A percentile compares a stretch with the other conserved stretches of the same genome.
Evolutionary conservation across 2,113 vertebrate species (phyloP).

Genomic region (Nanorana parkeri): DNA sequence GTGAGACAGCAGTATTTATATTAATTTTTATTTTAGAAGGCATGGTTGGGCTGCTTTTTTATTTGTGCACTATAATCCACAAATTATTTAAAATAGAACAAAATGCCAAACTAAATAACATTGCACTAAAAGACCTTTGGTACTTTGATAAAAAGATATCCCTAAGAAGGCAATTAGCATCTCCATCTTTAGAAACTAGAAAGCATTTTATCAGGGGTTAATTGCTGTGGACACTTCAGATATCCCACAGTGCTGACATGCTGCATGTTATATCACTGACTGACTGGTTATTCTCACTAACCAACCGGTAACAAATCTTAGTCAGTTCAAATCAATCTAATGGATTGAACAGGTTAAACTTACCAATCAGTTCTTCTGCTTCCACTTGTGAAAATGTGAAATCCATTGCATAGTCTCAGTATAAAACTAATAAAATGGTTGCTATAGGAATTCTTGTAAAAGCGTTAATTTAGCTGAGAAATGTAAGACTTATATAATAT

Average conservation of each 20-base stretch:
- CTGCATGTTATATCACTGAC: slow-evolving; percentile 45
- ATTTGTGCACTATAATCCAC: too few relatives aligned
- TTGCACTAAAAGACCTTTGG: too few relatives aligned
- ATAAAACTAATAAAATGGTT: not conserved
- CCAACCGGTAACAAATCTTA: slow-evolving; percentile 64
- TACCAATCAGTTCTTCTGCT: slow-evolving; percentile 1
- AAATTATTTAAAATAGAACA: too few relatives aligned
- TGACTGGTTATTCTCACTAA: slow-evolving; percentile 53
- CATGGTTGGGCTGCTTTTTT: too few relatives aligned
- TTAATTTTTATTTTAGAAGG: too few relatives aligned
- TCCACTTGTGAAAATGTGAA: not conserved
- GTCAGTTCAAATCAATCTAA: slow-evolving; percentile 58
- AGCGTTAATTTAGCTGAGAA: too few relatives aligned
- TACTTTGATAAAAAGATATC: not conserved
- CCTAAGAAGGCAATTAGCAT: not conserved
- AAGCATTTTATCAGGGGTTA: slow-evolving; percentile 56
- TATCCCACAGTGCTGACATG: slow-evolving; percentile 50
- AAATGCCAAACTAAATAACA: too few relatives aligned
- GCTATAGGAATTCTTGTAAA: not conserved
- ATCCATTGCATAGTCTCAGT: not conserved
- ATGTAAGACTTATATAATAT: too few relatives aligned
- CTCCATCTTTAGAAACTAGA: slow-evolving; percentile 19
- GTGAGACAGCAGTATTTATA: too few relatives aligned
- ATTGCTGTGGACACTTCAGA: slow-evolving; percentile 53
- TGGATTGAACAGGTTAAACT: not conserved